Evolutionary conservation across 2,888 invertebrate species (phyloP), one percentile per base, ranked within the genome.

Genomic region (Drosophila buzzatii): DNA sequence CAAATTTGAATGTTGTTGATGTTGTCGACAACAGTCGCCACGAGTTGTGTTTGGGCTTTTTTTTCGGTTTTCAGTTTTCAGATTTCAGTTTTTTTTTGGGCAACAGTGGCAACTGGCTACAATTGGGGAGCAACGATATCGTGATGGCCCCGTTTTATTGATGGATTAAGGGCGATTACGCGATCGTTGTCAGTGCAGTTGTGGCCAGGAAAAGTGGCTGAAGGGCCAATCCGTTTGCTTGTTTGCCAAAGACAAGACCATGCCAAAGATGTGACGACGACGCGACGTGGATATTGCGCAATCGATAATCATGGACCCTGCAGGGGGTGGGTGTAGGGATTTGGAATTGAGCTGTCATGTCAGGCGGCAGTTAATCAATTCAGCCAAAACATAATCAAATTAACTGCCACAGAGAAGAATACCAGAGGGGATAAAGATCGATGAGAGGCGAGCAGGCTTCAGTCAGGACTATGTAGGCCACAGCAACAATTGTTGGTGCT

Each of bases 141-240:
- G 91, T 91, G 91, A 91, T 91, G 91, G 91, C 91, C 91, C 91
- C 91, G 91, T 91, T 90, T 91, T 90, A 91, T 91, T 91, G 91
- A 91, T 91, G 91, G 91, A 91, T 91, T 90, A 91, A 91, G 91
- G 91, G 91, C 91, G 91, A 91, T 91, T 91, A 91, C 90, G 91
- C 90, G 91, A 91, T 91, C 86, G 88, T 90, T 91, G 90, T 91
- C 91, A 88, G 89, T 69, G 64, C 65, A 27, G 59, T 56, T 68
- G 63, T 73, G 76, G 45, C 51, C 65, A 73, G 56, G 58, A 66
- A 55, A 64, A 73, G 71, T 82, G 69, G 80, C 82, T 77, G 41
- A 86, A 86, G 84, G 84, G 84, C 83, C 78, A 76, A 79, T 70
- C 41, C 44, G 74, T 70, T 76, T 79, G 68, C 45, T 80, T 81